These are phyloP conservation scores for Epizoanthus stellaris DNA, from an alignment of 92 coral and sea anemone species.

Conservation along the genomic window DNA sequence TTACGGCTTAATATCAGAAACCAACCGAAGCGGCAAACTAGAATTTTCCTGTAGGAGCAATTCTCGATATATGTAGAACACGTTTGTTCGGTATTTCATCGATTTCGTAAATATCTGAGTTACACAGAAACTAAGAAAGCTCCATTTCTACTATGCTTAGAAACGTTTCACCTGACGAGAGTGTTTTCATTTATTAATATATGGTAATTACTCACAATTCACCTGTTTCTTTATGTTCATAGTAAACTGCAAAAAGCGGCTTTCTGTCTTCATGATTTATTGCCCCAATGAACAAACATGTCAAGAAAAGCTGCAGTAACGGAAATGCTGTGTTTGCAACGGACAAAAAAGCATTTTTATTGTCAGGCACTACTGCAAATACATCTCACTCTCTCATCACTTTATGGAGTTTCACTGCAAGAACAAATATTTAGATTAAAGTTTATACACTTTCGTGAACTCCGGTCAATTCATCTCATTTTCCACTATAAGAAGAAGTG, in stretches of 20 bases:
- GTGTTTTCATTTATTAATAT: slow-evolving; percentile 28
- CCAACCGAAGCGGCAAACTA: not conserved
- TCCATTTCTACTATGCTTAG: not conserved
- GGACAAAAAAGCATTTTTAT: too few species aligned
- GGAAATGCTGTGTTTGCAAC: too few species aligned
- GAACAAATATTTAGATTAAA: too few species aligned
- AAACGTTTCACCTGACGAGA: slow-evolving; percentile 5
- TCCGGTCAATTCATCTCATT: too few species aligned
- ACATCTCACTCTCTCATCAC: too few species aligned
- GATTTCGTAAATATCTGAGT: slow-evolving; percentile 2
- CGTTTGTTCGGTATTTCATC: not conserved
- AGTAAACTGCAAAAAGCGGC: slow-evolving; percentile 16
- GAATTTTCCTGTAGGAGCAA: not conserved
- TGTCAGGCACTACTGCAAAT: too few species aligned
- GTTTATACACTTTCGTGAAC: too few species aligned
- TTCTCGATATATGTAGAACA: not conserved
- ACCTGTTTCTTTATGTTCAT: slow-evolving; percentile 26
- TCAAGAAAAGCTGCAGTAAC: too few species aligned
- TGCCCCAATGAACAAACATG: too few species aligned
- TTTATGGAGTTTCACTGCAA: too few species aligned
- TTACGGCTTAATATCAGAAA: not conserved
- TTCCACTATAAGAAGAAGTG: too few species aligned
- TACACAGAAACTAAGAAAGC: not conserved
- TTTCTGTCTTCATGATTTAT: not conserved
- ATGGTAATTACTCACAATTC: slow-evolving; percentile 7